Evolutionary conservation across 2,113 vertebrate species (phyloP).

Genomic region (Dissostichus mawsoni): DNA sequence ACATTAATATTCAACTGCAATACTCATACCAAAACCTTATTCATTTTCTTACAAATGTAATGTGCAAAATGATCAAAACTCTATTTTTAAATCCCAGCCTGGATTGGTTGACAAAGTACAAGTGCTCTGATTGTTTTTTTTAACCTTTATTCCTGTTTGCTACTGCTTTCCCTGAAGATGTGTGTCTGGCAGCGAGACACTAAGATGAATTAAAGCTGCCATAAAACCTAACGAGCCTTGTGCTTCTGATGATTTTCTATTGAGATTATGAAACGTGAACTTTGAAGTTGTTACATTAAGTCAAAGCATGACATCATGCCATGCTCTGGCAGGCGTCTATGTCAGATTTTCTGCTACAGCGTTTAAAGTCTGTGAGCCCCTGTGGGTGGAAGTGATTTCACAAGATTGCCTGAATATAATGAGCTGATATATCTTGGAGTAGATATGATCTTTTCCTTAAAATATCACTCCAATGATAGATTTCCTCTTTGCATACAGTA

Average conservation of each 20-base stretch:
- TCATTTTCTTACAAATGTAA: background rate
- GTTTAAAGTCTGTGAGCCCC: conserved; percentile 41
- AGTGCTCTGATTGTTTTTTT: background rate
- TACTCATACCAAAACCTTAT: background rate
- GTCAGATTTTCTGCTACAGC: conserved; percentile 46
- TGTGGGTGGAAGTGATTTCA: conserved; percentile 51
- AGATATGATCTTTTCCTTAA: conserved; percentile 30
- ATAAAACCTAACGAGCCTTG: conserved; percentile 26
- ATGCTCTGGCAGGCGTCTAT: conserved; percentile 47
- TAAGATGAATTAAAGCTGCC: conserved; percentile 46
- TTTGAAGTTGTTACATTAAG: conserved; percentile 58
- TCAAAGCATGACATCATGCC: conserved; percentile 64
- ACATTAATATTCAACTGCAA: background rate
- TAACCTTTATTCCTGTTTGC: conserved; percentile 20
- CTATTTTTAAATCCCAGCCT: conserved; percentile 12
- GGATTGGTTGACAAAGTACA: conserved; percentile 14
- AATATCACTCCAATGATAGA: conserved; percentile 42
- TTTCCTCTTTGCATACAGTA: background rate
- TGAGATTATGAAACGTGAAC: conserved; percentile 56
- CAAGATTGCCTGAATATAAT: conserved; percentile 53
- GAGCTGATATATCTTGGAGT: conserved; percentile 36
- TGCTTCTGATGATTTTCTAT: conserved; percentile 37
- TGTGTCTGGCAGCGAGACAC: conserved; percentile 15
- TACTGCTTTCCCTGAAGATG: conserved; percentile 31
- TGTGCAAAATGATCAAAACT: conserved; percentile 20